Evolutionary conservation across 1,140 invertebrate genomes (phyloP).

Genomic region (Drosophila kanapiae): DNA sequence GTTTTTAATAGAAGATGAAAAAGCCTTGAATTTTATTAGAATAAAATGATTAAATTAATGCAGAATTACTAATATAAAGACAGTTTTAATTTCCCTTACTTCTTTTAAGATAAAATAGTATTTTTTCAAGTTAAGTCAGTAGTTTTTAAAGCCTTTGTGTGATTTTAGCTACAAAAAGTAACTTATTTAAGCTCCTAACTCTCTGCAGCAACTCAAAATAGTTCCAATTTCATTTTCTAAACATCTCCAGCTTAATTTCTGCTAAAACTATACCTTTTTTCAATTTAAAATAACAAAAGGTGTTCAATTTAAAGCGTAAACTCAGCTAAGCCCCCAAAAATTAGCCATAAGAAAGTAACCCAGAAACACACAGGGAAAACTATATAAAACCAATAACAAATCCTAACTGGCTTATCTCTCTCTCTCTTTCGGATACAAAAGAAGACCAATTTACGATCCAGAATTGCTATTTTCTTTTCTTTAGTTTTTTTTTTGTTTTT

Average conservation of each 20-base stretch:
- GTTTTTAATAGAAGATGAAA: not conserved
- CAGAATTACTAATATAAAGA: not conserved
- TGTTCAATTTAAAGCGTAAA: not conserved
- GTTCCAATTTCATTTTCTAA: too few relatives aligned
- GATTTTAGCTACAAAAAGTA: too few relatives aligned
- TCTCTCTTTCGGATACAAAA: slow-evolving; percentile 8
- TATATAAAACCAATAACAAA: slow-evolving; percentile 8
- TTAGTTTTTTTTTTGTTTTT: slow-evolving; percentile 13
- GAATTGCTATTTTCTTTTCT: not conserved
- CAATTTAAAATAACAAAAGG: not conserved
- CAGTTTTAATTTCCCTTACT: too few relatives aligned
- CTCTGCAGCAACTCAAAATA: too few relatives aligned
- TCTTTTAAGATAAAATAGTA: not conserved
- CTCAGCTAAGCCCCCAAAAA: not conserved
- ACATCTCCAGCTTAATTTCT: too few relatives aligned
- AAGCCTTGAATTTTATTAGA: not conserved
- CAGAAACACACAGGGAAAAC: not conserved
- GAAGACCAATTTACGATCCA: slow-evolving; percentile 12
- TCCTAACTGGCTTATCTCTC: slow-evolving; percentile 17
- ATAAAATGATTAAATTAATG: not conserved
- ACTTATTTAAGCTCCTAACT: too few relatives aligned
- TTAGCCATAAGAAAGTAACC: not conserved
- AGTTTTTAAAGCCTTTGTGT: too few relatives aligned
- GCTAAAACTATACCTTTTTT: too few relatives aligned
- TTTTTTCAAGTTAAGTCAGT: not conserved